Evolutionary conservation across 2,888 invertebrate genomes (phyloP), one percentile per base, ranked within the genome.

Genomic region (Drosophila villosipedis): DNA sequence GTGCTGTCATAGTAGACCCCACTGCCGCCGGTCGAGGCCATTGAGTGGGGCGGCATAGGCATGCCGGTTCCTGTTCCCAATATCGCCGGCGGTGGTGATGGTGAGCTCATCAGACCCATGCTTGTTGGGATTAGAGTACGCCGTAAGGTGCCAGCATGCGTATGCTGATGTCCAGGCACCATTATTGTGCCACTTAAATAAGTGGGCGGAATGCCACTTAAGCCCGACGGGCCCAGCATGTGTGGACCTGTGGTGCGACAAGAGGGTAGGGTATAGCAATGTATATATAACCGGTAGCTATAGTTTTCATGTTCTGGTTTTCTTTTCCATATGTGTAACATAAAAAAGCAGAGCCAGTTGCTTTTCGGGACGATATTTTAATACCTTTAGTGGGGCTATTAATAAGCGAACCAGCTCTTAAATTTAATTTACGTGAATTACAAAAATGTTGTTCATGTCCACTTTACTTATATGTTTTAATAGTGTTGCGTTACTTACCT

Each of bases 1-100:
- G 93, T 92, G 74, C 91, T 89, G 68, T 93, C 92, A 65, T 92
- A 93, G 73, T 92, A 92, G 30, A 92, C 82, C 30, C 89, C 90
- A 35, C 89, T 84, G 65, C 80, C 60, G 28, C 77, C 68, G 12
- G 79, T 71, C 6, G 92, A 82, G 16, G 86, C 69, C 59, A 91
- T 64, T n/a, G 91, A 80, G 30, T 89, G 88, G 16, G 81, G 73
- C 9, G 78, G 79, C 68, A 76, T 43, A 0, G 67, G 54, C 65
- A 77, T 73, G 5, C 80, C 69, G 28, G 31, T 47, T n/a, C 63
- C 68, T 7, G 59, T 12, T 33, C 73, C 80, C 82, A 35, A 73
- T 69, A 14, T 74, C 68, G 89, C 74, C 9, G 91, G 82, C 37
- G 84, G 83, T 6, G 86, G 85, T 5, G 87, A 82, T 7, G 86